Conservation (phyloP, 2,113 vertebrate species). For the Callospermophilus lateralis region DNA sequence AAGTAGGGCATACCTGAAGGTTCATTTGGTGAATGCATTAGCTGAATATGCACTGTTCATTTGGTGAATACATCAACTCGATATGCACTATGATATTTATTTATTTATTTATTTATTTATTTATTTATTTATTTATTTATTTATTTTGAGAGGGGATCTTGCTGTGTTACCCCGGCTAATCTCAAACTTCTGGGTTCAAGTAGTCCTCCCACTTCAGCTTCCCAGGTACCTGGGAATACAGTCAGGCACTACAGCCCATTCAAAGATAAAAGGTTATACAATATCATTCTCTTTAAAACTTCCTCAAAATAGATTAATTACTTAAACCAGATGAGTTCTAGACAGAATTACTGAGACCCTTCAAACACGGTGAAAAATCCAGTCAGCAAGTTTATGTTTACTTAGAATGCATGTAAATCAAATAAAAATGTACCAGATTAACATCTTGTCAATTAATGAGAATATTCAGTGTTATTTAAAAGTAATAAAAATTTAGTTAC, state of each 20-base stretch:
- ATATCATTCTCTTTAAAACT: not conserved
- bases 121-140: not conserved
- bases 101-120: too few relatives aligned
- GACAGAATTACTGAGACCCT: not conserved
- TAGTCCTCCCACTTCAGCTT: not conserved
- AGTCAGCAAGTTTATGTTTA: not conserved
- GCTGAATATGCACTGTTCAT: not conserved
- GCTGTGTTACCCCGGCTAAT: not conserved
- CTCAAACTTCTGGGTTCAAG: not conserved
- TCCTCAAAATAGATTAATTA: not conserved
- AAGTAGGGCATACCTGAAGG: not conserved
- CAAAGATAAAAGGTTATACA: not conserved
- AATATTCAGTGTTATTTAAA: not conserved
- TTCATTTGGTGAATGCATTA: not conserved
- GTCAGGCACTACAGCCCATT: not conserved
- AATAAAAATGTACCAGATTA: not conserved
- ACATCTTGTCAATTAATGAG: not conserved
- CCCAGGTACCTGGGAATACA: not conserved
- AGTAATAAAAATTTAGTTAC: not conserved
- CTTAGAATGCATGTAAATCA: not conserved
- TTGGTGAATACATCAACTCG: not conserved
- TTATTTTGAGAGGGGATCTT: not conserved
- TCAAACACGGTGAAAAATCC: not conserved
- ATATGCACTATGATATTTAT: not conserved
- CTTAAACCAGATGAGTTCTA: not conserved